Percentiles rank a stretch among this genome's conserved stretches.
Conservation (phyloP, 1,140 invertebrate species). For the Vanessa atalanta region DNA sequence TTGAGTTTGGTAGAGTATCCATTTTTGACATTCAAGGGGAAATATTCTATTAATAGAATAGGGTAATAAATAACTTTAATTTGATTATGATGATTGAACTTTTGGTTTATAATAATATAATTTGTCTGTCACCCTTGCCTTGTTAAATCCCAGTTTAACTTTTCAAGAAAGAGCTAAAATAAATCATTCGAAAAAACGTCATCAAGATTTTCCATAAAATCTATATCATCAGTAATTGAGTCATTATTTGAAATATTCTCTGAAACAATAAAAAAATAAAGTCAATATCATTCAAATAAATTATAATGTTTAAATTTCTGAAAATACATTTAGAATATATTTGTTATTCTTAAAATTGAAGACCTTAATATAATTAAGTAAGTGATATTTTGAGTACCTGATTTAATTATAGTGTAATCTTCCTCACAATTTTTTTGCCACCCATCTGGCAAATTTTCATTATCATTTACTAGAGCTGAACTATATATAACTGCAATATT, state of each 20-base stretch:
- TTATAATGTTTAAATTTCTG: not conserved
- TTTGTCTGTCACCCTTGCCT: not conserved
- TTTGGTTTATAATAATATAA: not conserved
- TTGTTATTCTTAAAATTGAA: not conserved
- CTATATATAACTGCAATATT: constrained; percentile 70
- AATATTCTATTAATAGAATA: too few relatives aligned
- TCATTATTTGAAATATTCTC: constrained; percentile 33
- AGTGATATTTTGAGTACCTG: constrained; percentile 43
- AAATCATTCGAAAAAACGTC: constrained; percentile 64
- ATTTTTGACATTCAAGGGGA: too few relatives aligned
- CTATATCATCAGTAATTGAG: constrained; percentile 27
- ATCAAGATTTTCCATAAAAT: constrained; percentile 54
- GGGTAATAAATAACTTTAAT: too few relatives aligned
- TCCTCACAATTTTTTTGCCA: constrained; percentile 54
- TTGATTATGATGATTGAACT: not conserved
- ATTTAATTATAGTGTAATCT: constrained; percentile 63
- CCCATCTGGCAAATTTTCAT: constrained; percentile 52
- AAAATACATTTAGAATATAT: too few relatives aligned
- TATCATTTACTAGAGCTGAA: constrained; percentile 52
- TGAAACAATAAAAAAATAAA: constrained; percentile 40
- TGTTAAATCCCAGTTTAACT: not conserved
- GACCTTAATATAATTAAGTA: not conserved
- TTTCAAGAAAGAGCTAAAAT: constrained; percentile 41
- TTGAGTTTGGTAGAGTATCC: too few relatives aligned
- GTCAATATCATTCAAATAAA: constrained; percentile 23